These are phyloP conservation scores for Xerus rutilus DNA, from an alignment of 2,797 vertebrate genomes.

Conservation along the genomic window DNA sequence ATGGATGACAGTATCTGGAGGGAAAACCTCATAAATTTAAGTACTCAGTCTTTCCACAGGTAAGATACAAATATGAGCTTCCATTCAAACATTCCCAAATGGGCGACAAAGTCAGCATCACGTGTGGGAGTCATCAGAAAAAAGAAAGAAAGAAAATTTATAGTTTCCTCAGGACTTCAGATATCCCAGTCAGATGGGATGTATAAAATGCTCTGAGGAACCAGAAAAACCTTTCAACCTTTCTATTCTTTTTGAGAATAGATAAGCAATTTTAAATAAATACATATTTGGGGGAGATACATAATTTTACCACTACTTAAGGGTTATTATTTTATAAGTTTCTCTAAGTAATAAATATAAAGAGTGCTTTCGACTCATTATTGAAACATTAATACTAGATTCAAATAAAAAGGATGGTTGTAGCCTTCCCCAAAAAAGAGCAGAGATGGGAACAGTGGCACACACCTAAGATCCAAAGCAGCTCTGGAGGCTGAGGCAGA, in stretches of 20 bases:
- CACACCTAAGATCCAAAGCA: too few species aligned
- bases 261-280: background rate
- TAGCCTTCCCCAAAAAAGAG: background rate
- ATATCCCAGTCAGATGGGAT: background rate
- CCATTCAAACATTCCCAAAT: background rate
- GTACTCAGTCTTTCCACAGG: background rate
- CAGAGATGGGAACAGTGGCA: too few species aligned
- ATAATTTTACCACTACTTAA: background rate
- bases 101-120: background rate
- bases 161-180: background rate
- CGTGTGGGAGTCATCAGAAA: background rate
- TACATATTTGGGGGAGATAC: background rate
- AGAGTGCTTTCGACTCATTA: slow-evolving; percentile 29
- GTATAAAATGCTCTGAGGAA: background rate
- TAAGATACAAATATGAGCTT: background rate
- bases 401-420: slow-evolving; percentile 55
- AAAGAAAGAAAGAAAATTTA: background rate
- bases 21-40: background rate
- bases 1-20: background rate
- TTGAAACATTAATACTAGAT: slow-evolving; percentile 40
- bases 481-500: too few species aligned
- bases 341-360: slow-evolving; percentile 36
- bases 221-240: too few species aligned
- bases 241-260: too few species aligned
- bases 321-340: slow-evolving; percentile 29